Evolutionary conservation across 1,140 invertebrate species (phyloP), one percentile per base, ranked within the genome.

Genomic region (Atta cephalotes): DNA sequence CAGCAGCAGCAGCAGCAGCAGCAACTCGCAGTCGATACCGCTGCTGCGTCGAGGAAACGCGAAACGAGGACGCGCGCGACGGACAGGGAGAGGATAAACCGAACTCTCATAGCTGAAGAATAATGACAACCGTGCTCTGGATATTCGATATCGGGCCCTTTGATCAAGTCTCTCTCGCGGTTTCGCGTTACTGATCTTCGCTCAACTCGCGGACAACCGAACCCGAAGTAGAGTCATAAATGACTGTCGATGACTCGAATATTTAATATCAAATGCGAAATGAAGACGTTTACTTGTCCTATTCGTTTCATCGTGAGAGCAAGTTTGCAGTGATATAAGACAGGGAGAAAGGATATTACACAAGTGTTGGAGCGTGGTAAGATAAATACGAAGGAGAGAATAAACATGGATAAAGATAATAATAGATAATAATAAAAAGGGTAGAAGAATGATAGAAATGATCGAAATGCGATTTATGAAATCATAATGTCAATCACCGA

Each of bases 61-160:
- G 31, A 86, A 35, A 35, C 31, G 31, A 35, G 31, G 77, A 49
- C 56, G 51, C 16, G 35, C 25, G 56, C 35, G 80, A 60, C 68
- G 39, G 10, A 68, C 35, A 18, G 62, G 14, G 80, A 25, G 53
- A 25, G 39, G 68, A 16, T 49, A 70, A 63, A 62, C 35, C 5
- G 68, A 62, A 10, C 45, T 58, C 80, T 84, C n/a, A 14, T 21
- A 21, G 62, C 49, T 7, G 58, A 14, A 70, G 39, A 70, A 72
- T 76, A 88, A 89, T 71, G 76, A 89, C 80, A 88, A 81, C 45
- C 71, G 70, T 82, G 82, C 21, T 72, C 81, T 86, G 87, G 87
- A 88, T 88, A 86, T 86, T 79, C 66, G 71, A 88, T 89, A 88
- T 84, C 80, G 62, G 86, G 49, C 85, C 86, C 87, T 16, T 51